Percentiles rank a stretch among this genome's conserved stretches.
phyloP scores from a whole-genome alignment of 2,797 vertebrate species.

The Adrianichthys oophorus region DNA sequence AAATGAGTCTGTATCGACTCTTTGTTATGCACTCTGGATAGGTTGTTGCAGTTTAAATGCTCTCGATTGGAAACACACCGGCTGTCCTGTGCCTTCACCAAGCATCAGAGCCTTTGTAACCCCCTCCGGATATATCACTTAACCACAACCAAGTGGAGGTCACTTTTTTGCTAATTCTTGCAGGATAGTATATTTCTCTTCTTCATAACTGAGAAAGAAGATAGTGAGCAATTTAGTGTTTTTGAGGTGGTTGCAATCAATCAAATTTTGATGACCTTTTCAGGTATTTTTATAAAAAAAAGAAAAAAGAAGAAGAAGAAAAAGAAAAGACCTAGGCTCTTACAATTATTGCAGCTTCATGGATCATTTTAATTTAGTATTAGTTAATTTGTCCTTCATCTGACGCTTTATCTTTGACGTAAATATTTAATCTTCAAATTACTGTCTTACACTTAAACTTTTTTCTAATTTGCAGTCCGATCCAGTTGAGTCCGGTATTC shows the following conservation, averaged over 20 bases:
- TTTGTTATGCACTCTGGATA: slow-evolving; percentile 4
- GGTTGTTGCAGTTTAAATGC: slow-evolving; percentile 1
- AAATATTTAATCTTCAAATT: slow-evolving; percentile 13
- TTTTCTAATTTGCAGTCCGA: too few species aligned
- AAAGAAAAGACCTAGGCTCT: not conserved
- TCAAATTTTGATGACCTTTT: slow-evolving; percentile 21
- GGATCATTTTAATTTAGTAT: slow-evolving; percentile 34
- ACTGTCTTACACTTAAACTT: not conserved
- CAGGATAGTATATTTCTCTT: not conserved
- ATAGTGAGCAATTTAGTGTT: slow-evolving; percentile 11
- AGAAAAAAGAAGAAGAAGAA: too few species aligned
- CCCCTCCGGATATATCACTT: slow-evolving; percentile 27
- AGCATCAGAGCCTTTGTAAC: slow-evolving; percentile 26
- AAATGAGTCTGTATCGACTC: not conserved
- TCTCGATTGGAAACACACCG: slow-evolving; percentile 10
- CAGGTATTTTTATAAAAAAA: slow-evolving; percentile 12
- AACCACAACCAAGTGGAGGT: slow-evolving; percentile 15
- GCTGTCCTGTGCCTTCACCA: slow-evolving; percentile 1
- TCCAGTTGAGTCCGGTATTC: too few species aligned
- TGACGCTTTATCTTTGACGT: slow-evolving; percentile 12
- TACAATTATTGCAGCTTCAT: slow-evolving; percentile 44
- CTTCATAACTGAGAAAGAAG: not conserved
- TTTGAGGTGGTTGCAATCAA: slow-evolving; percentile 25
- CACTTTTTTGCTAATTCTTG: not conserved
- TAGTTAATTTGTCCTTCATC: slow-evolving; percentile 1